Conservation (phyloP, 2,113 vertebrate genomes). For the Calonectris borealis region DNA sequence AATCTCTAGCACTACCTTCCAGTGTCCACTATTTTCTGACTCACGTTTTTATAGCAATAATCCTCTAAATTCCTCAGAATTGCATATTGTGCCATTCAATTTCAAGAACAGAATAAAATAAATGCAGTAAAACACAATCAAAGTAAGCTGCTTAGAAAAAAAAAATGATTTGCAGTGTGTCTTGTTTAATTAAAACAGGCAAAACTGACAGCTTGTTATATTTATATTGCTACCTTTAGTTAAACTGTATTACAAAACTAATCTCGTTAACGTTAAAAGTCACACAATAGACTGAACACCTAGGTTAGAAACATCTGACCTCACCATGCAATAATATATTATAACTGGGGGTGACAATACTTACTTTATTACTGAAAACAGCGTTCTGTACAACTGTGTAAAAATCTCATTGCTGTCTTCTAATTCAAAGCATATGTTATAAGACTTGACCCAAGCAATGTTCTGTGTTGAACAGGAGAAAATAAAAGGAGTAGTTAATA, state of each 20-base stretch:
- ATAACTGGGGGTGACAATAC: slow-evolving; percentile 54
- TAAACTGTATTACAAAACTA: not conserved
- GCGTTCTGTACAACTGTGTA: slow-evolving; percentile 95
- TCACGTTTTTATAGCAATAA: not conserved
- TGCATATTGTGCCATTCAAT: not conserved
- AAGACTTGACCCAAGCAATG: slow-evolving; percentile 99
- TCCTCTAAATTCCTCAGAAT: not conserved
- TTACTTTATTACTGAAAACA: slow-evolving; percentile 99
- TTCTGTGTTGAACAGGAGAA: slow-evolving; percentile 77
- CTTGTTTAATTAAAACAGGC: not conserved
- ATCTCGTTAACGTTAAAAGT: not conserved
- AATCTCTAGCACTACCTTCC: not conserved
- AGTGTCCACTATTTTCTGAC: not conserved
- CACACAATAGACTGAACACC: not conserved
- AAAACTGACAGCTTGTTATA: not conserved
- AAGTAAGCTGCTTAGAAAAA: not conserved
- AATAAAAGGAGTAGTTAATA: not conserved
- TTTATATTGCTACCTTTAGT: not conserved
- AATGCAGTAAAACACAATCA: not conserved
- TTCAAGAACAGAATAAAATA: not conserved
- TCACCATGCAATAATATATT: not conserved
- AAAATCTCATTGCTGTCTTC: slow-evolving; percentile 99
- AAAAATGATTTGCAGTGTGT: not conserved
- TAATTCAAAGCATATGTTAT: slow-evolving; percentile 99
- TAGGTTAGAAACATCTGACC: not conserved